phyloP scores from a whole-genome alignment of 2,113 vertebrate genomes.

The Cottus gobio region DNA sequence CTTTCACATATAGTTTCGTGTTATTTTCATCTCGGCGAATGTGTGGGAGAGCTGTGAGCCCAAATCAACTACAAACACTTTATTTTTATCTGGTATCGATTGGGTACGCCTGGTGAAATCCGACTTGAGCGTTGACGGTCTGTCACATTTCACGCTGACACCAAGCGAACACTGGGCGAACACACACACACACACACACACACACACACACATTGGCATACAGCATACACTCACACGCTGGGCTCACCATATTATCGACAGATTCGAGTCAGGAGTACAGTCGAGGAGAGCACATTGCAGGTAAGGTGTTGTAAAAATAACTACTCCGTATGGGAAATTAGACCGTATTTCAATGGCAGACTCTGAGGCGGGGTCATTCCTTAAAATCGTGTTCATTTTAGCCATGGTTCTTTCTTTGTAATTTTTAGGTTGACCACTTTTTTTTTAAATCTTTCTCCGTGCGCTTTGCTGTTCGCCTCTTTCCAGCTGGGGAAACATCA shows the following conservation, averaged over 20 bases:
- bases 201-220: background rate
- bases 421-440: constrained; percentile 72
- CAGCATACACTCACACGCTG: constrained; percentile 53
- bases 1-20: background rate
- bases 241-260: constrained; percentile 70
- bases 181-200: constrained; percentile 42
- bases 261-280: constrained; percentile 59
- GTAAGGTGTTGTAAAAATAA: constrained; percentile 55
- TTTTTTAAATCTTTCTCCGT: constrained; percentile 30
- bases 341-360: constrained; percentile 18
- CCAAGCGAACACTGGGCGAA: constrained; percentile 69
- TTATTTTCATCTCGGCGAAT: background rate
- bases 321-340: background rate
- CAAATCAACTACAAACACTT: constrained; percentile 13
- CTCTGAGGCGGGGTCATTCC: constrained; percentile 34
- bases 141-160: constrained; percentile 87
- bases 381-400: constrained; percentile 63
- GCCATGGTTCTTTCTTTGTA: constrained; percentile 69
- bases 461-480: constrained; percentile 24
- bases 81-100: constrained; percentile 52
- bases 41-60: fast-evolving
- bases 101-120: constrained; percentile 69
- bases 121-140: constrained; percentile 81
- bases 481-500: constrained; percentile 12
- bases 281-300: constrained; percentile 52